Base-by-base conservation (phyloP, 2,888 invertebrate species). In the Andricus quercusramuli region DNA sequence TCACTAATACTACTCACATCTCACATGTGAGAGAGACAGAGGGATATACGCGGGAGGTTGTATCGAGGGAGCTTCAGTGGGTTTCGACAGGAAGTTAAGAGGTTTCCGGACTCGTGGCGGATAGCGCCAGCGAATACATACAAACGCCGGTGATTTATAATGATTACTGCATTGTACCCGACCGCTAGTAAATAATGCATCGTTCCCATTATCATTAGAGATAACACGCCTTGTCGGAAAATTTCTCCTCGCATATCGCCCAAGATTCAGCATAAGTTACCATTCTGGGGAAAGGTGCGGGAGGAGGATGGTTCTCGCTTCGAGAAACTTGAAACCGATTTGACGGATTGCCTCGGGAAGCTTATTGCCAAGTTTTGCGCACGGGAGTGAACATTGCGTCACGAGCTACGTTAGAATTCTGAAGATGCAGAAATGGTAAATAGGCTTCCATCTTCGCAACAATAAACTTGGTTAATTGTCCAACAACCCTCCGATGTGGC, bases 111-210 rank as follows among this genome's bases (percentile, higher is more conserved):
- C 81, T 85, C 79, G 80, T 79, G 82, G 80, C 80, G 80, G 84
- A 85, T 85, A 86, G 85, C 84, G 83, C 79, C 82, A 77, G 84
- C 83, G 83, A 85, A 84, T 82, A 80, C 77, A 82, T 80, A 59
- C 83, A 78, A 83, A 86, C 84, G 83, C 83, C 79, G 86, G 86
- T 90, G 89, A 90, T 90, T 90, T 90, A 90, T 89, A 88, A 89
- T 89, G 89, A 90, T 90, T 90, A 89, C 83, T 78, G 83, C 87
- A 87, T 88, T 87, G 89, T 87, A 85, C 87, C 84, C 84, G 83
- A 87, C 83, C 87, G 86, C 87, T 88, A 86, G 88, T 89, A 89
- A 90, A 90, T 90, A 90, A 90, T 89, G 87, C 88, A 89, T 88
- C 81, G 86, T 84, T 84, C 84, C 88, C 87, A 88, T 89, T 90